A percentile compares a stretch with the other conserved stretches of the same genome.
Conservation (phyloP, 92 coral and sea anemone genomes). For the Parazoanthus darwini region DNA sequence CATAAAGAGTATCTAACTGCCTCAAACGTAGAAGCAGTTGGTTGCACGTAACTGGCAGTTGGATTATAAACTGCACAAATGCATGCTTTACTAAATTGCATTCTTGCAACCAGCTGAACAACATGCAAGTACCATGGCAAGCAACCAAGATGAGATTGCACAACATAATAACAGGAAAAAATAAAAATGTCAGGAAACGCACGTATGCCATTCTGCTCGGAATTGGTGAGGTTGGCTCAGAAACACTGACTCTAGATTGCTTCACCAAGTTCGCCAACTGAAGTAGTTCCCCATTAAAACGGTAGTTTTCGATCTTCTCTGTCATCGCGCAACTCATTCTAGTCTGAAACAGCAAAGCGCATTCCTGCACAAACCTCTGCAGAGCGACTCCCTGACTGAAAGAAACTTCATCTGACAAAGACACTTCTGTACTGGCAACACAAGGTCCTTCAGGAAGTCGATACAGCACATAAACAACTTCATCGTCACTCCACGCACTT, state of each 20-base stretch:
- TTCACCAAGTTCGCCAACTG: not conserved
- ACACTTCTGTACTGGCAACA: not conserved
- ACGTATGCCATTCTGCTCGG: not conserved
- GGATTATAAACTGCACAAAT: not conserved
- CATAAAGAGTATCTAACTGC: conserved; percentile 6
- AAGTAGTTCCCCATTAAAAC: not conserved
- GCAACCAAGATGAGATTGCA: conserved; percentile 10
- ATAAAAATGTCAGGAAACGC: not conserved
- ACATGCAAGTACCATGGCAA: conserved; percentile 7
- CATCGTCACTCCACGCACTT: not conserved
- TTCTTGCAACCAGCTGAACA: conserved; percentile 33
- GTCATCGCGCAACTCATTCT: not conserved
- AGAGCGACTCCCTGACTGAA: not conserved
- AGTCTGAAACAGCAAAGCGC: not conserved
- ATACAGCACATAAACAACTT: conserved; percentile 15
- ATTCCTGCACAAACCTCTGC: conserved; percentile 3
- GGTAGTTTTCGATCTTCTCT: not conserved
- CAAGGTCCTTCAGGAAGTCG: not conserved
- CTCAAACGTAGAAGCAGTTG: conserved; percentile 20
- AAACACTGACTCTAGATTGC: not conserved
- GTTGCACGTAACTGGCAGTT: conserved; percentile 3
- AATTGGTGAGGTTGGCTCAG: not conserved
- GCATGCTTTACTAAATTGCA: conserved; percentile 21
- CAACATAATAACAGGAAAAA: not conserved
- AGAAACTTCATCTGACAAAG: not conserved